Conservation (phyloP, 92 coral and sea anemone species). For the Galaxea fascicularis region DNA sequence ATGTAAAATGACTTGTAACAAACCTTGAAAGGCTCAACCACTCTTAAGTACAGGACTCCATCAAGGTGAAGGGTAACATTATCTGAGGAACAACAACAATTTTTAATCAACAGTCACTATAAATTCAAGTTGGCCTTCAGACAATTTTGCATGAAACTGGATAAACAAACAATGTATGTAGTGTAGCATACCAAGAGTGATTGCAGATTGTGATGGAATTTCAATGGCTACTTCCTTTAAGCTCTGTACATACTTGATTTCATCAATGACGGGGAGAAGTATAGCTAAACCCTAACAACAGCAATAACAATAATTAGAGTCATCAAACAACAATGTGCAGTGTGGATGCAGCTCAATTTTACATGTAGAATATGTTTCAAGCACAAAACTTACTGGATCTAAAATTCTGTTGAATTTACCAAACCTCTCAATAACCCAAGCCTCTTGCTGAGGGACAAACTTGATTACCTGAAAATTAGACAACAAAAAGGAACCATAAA, state of each 20-base stretch:
- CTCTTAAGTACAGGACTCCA: constrained; percentile 89
- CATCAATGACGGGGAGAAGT: constrained; percentile 93
- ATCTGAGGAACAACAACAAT: constrained; percentile 51
- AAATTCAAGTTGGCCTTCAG: not conserved
- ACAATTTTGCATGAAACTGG: not conserved
- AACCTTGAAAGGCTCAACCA: constrained; percentile 96
- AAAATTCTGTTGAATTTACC: constrained; percentile 89
- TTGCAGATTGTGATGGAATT: constrained; percentile 98
- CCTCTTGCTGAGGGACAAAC: constrained; percentile 99
- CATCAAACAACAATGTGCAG: not conserved
- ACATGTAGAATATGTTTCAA: too few relatives aligned
- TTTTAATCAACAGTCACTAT: not conserved
- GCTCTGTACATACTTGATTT: constrained; percentile 94
- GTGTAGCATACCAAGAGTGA: constrained; percentile 80
- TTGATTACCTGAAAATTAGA: constrained; percentile 74
- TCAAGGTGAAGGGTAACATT: constrained; percentile 97
- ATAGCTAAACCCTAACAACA: constrained; percentile 87
- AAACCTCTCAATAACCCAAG: constrained; percentile 97
- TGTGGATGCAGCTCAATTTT: not conserved
- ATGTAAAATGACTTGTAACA: not conserved
- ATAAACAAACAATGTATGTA: not conserved
- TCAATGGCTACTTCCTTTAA: constrained; percentile 96
- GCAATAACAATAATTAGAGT: not conserved
- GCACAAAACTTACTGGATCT: constrained; percentile 80
- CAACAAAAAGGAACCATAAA: not conserved